Conservation (phyloP, 1,140 invertebrate genomes). For the Danaus melanippus region DNA sequence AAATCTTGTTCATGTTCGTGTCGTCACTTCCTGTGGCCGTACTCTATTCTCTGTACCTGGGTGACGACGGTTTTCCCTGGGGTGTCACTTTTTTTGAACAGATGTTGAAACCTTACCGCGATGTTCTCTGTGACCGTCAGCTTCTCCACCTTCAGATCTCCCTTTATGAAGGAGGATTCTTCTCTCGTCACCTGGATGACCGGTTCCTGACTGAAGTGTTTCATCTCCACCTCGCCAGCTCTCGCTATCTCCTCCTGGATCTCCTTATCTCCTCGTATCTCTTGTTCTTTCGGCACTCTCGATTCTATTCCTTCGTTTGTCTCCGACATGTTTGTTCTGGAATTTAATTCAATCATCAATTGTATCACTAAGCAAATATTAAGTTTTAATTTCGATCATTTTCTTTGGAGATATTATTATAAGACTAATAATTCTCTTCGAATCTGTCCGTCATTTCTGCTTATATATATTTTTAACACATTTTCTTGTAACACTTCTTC, state of each 20-base stretch:
- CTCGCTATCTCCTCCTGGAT: conserved; percentile 1
- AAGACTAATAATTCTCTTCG: no score
- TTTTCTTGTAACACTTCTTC: no score
- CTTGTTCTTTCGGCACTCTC: conserved; percentile 36
- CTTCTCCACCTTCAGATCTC: conserved; percentile 47
- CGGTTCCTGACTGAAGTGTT: conserved; percentile 32
- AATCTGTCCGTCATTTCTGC: no score
- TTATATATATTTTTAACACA: no score
- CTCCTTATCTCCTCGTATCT: conserved; percentile 24
- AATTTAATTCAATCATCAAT: not conserved
- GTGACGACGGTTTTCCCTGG: conserved; percentile 48
- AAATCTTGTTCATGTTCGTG: not conserved
- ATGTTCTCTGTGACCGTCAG: conserved; percentile 48
- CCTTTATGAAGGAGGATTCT: conserved; percentile 44
- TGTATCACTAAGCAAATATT: no score
- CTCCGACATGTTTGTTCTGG: conserved; percentile 23
- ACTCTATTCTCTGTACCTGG: conserved; percentile 43
- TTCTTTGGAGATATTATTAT: no score
- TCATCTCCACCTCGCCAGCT: conserved; percentile 7
- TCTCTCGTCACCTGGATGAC: conserved; percentile 48
- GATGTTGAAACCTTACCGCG: conserved; percentile 54
- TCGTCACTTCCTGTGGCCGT: conserved; percentile 40
- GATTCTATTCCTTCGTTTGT: conserved; percentile 26
- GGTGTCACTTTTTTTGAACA: conserved; percentile 47
- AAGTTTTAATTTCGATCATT: no score